phyloP scores from a whole-genome alignment of 2,797 vertebrate genomes.

The Leucoraja ocellata region DNA sequence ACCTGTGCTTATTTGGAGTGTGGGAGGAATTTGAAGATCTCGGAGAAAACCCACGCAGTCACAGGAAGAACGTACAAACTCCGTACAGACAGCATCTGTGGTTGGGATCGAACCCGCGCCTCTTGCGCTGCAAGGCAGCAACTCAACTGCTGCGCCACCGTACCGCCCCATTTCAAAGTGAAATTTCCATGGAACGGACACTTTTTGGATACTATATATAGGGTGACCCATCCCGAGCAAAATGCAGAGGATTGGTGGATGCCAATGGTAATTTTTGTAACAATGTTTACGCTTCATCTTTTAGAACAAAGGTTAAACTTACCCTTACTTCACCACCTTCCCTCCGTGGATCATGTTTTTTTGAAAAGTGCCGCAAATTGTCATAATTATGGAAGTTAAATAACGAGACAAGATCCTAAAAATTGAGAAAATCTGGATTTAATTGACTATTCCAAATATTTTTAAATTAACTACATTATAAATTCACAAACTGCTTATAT shows the following conservation, averaged over 20 bases:
- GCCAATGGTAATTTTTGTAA: neutral
- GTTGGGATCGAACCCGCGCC: no score
- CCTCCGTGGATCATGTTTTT: slow-evolving; percentile 91
- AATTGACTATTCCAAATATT: neutral
- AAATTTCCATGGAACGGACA: neutral
- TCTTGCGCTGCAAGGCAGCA: no score
- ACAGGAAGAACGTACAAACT: no score
- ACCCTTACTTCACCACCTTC: slow-evolving; percentile 96
- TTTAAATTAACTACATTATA: neutral
- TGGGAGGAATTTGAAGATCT: no score
- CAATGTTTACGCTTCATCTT: neutral
- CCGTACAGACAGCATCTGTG: no score
- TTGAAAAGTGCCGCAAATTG: slow-evolving; percentile 92
- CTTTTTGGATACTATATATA: neutral
- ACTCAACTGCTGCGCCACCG: no score
- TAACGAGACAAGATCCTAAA: slow-evolving; percentile 86
- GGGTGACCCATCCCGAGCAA: neutral
- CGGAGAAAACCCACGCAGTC: no score
- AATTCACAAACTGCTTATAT: neutral
- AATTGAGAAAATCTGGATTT: neutral
- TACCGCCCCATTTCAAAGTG: neutral
- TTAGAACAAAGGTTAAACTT: slow-evolving; percentile 53
- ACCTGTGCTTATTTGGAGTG: no score
- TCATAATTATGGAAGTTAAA: slow-evolving; percentile 99
- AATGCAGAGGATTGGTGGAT: neutral